Base-by-base conservation (phyloP, 2,113 vertebrate genomes). In the Pelecanoides urinatrix region DNA sequence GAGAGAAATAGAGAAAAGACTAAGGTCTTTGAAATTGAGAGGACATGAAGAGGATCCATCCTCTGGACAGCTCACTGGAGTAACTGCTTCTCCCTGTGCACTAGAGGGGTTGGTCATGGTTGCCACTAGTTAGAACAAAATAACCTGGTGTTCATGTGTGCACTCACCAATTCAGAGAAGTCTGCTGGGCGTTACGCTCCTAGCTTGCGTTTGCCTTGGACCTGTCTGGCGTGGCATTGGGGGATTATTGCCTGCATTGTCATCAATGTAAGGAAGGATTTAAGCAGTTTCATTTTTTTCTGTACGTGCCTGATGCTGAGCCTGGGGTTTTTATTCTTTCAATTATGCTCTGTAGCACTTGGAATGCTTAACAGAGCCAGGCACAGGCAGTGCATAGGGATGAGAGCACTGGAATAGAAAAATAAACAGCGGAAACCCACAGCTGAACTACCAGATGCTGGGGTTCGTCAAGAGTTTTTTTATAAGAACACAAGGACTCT, bases 371-470 rank as follows among this genome's bases (percentile, higher is more conserved):
- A 68, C 84, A 93, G 93, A 92, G 91, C 86, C 93, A 91, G 86
- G 93, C 96, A 92, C 53, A 93, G 87, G 93, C 94, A 96, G 87
- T 87, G 92, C 90, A 85, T 14, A 50, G 74, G 96, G 92, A 95
- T 96, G 94, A 93, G 91, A 87, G 87, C 0, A 3, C 70, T 95
- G 87, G 63, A 84, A 95, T 93, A 97, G 93, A 94, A 97, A 97
- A 97, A 97, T 90, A 96, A 97, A 96, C 95, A 97, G 90, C 15
- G 49, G 92, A 96, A 97, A 96, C 96, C 96, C 90, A 73, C 93
- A 96, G 91, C 92, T 94, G 95, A 97, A 96, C 94, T 96, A 96
- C 96, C 93, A 97, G 94, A 94, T 91, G 94, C 84, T 96, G 87
- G 92, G 65, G 84, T 89, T 97, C 96, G 80, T 90, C 0, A 22